phyloP scores from a whole-genome alignment of 1,140 invertebrate species.

The Drosophila ercepeae region DNA sequence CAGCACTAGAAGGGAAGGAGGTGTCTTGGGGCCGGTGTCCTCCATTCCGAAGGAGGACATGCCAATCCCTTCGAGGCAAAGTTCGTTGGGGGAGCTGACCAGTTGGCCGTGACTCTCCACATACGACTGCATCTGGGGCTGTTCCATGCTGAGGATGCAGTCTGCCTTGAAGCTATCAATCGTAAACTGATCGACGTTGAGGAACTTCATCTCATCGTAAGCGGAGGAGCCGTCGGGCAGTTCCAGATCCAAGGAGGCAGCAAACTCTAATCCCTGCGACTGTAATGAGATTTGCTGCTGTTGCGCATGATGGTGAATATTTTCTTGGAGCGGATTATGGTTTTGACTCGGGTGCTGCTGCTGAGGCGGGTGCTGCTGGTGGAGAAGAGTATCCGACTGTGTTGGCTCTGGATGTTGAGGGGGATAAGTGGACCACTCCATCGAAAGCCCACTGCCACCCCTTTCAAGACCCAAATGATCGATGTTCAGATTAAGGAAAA shows the following conservation, averaged over 20 bases:
- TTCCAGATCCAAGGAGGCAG: conserved; percentile 63
- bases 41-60: conserved; percentile 55
- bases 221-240: conserved; percentile 63
- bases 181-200: conserved; percentile 82
- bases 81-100: conserved; percentile 12
- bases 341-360: conserved; percentile 20
- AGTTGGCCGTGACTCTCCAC: conserved; percentile 27
- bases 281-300: conserved; percentile 27
- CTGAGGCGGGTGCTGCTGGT: conserved; percentile 29
- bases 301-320: conserved; percentile 15
- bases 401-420: conserved; percentile 32
- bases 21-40: conserved; percentile 53
- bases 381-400: conserved; percentile 18
- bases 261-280: conserved; percentile 46
- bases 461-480: conserved; percentile 79
- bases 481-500: conserved; percentile 82
- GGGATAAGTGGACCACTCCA: conserved; percentile 82
- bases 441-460: conserved; percentile 73
- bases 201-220: conserved; percentile 83
- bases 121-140: conserved; percentile 45
- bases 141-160: conserved; percentile 81
- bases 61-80: conserved; percentile 60
- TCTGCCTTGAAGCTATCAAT: conserved; percentile 83
- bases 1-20: conserved; percentile 67
- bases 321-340: conserved; percentile 17